Evolutionary conservation across 2,797 vertebrate genomes (phyloP).

Genomic region (Neosilurus hyrtlii): DNA sequence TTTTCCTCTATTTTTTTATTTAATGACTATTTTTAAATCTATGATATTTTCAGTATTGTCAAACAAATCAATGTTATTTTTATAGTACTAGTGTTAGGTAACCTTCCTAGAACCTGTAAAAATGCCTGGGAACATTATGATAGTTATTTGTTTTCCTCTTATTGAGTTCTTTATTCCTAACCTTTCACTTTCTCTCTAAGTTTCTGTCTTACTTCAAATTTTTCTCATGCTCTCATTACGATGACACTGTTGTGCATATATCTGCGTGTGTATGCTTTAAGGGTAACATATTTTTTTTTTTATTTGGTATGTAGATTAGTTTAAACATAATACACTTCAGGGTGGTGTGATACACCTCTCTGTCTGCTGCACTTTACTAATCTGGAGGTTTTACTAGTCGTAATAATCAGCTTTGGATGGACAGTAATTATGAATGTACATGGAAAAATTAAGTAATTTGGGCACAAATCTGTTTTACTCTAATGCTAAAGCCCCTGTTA

Average conservation of each 20-base stretch:
- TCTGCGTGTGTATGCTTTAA: not conserved
- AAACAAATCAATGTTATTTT: not conserved
- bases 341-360: not conserved
- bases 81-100: no score
- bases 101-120: not conserved
- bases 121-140: not conserved
- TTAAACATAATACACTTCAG: not conserved
- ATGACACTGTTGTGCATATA: not conserved
- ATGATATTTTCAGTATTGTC: no score
- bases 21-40: no score
- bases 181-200: constrained; percentile 19
- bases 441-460: not conserved
- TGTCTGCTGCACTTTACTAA: not conserved
- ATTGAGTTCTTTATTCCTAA: not conserved
- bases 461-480: not conserved
- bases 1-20: not conserved
- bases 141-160: not conserved
- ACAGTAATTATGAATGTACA: not conserved
- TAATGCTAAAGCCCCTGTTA: no score
- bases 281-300: not conserved
- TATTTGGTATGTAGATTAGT: not conserved
- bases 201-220: constrained; percentile 7
- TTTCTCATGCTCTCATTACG: not conserved
- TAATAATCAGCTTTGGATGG: not conserved
- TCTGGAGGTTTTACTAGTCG: not conserved